Conservation (phyloP, 1,140 invertebrate genomes). For the Bombus confusus region DNA sequence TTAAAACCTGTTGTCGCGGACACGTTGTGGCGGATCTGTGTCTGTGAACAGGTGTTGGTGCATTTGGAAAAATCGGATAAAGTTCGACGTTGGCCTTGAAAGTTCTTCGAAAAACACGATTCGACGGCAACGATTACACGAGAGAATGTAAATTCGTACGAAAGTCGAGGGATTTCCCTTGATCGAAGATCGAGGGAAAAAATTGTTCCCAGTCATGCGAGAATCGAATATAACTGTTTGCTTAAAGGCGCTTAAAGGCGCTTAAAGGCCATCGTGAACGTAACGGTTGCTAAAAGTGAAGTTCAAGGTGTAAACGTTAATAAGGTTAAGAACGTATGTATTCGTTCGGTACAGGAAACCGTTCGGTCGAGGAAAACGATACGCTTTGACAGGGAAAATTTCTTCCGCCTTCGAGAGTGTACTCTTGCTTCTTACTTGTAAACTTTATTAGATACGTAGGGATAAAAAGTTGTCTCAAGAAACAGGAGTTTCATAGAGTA, state of each 20-base stretch:
- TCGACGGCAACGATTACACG: not conserved
- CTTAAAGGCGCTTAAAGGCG: not conserved
- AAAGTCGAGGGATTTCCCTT: not conserved
- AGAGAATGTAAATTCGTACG: not conserved
- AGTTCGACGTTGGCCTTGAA: not conserved
- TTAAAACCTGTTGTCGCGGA: not conserved
- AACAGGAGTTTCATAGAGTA: too few relatives aligned
- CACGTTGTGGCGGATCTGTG: too few relatives aligned
- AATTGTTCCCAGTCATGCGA: not conserved
- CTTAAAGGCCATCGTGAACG: not conserved
- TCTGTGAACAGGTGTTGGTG: not conserved
- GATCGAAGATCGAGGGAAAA: not conserved
- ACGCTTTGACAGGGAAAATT: not conserved
- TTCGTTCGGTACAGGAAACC: slow-evolving; percentile 11
- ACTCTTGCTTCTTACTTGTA: not conserved
- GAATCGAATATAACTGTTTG: not conserved
- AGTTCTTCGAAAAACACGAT: not conserved
- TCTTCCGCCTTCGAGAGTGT: not conserved
- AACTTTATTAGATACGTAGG: not conserved
- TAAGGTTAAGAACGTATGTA: slow-evolving; percentile 21
- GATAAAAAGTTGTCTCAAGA: not conserved
- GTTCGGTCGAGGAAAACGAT: not conserved
- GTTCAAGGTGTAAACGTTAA: slow-evolving; percentile 45
- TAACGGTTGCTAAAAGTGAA: slow-evolving; percentile 9
- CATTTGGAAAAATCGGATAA: not conserved